Conservation (phyloP, 2,113 vertebrate species). For the Microcebus griseorufus region DNA sequence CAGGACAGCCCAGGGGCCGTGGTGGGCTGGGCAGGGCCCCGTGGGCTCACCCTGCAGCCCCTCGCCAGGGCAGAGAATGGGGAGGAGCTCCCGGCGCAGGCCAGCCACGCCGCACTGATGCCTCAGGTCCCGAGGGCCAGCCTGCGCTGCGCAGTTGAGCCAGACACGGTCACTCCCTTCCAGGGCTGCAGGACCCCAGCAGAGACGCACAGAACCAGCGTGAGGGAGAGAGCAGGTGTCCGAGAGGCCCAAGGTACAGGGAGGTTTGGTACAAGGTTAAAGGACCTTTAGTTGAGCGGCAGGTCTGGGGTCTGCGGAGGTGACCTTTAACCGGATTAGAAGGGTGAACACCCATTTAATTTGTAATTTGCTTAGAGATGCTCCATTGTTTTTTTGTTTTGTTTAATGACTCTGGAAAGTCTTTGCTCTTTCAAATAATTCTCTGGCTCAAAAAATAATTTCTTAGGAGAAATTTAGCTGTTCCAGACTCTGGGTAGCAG, state of each 20-base stretch:
- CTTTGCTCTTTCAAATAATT: neutral
- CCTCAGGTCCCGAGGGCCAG: neutral
- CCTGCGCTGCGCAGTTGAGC: too few species aligned
- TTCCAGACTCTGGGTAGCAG: neutral
- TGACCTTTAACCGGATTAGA: neutral
- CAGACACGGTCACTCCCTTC: neutral
- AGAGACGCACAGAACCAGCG: neutral
- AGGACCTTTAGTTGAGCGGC: neutral
- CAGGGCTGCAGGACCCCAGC: accelerated
- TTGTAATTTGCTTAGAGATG: neutral
- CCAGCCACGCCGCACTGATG: accelerated
- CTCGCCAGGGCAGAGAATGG: neutral
- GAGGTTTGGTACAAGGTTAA: neutral
- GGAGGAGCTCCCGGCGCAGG: neutral
- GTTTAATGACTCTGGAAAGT: neutral
- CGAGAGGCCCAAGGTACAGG: neutral
- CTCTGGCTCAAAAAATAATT: neutral
- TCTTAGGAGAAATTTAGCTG: neutral
- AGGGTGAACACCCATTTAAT: neutral
- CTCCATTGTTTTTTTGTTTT: neutral
- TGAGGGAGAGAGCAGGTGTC: neutral
- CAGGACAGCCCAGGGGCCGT: neutral
- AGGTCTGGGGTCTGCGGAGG: neutral
- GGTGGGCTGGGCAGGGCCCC: neutral
- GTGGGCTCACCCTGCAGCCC: neutral